These are phyloP conservation scores for Eucidaris tribuloides DNA, from an alignment of 35 echinoderm and acorn worm genomes.

Conservation along the genomic window DNA sequence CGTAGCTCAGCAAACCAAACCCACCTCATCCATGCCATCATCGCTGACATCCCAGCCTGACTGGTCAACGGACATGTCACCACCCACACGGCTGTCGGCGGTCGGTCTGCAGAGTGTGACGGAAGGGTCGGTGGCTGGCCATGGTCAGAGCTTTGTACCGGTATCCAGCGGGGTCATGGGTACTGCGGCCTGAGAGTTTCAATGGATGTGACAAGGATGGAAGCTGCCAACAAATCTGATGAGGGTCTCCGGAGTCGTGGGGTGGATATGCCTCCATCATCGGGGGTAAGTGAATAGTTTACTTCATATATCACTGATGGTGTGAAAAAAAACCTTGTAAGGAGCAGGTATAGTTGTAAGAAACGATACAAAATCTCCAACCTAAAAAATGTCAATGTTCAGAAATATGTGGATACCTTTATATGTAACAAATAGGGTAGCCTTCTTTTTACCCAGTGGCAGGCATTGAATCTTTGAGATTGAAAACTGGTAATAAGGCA, in stretches of 20 bases:
- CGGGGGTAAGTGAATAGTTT: slow-evolving; percentile 20
- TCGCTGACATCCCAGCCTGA: slow-evolving; percentile 17
- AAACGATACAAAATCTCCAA: too few species aligned
- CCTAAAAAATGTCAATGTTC: too few species aligned
- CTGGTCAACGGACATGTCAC: slow-evolving; percentile 19
- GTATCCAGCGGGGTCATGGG: too few species aligned
- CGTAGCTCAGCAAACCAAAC: background rate
- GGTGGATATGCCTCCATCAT: background rate
- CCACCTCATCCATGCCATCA: background rate
- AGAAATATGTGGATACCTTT: too few species aligned
- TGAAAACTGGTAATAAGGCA: too few species aligned
- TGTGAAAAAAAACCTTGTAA: too few species aligned
- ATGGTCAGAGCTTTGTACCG: background rate
- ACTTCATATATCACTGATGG: background rate
- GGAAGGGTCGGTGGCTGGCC: background rate
- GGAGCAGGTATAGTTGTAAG: too few species aligned
- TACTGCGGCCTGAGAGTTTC: too few species aligned
- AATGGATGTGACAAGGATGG: background rate
- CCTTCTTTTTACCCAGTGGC: too few species aligned
- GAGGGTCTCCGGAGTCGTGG: background rate
- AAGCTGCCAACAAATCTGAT: too few species aligned
- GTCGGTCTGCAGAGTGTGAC: slow-evolving; percentile 8
- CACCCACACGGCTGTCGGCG: background rate
- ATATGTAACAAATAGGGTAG: too few species aligned
- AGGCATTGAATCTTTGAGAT: too few species aligned